phyloP scores from a whole-genome alignment of 2,113 vertebrate species.

The Dendrocopos noguchii region DNA sequence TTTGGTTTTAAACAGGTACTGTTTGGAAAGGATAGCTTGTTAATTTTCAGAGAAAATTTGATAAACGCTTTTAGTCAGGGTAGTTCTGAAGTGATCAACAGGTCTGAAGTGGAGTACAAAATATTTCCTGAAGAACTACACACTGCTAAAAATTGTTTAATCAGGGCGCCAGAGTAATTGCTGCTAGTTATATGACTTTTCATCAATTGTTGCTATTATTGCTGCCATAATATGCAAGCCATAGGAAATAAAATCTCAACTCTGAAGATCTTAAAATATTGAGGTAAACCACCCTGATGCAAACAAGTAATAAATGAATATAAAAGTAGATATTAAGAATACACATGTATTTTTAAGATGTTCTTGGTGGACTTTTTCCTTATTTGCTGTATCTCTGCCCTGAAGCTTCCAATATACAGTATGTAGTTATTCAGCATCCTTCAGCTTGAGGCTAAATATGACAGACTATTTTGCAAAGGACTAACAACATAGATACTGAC shows the following conservation, averaged over 20 bases:
- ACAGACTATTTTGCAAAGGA: neutral
- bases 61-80: neutral
- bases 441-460: neutral
- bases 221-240: neutral
- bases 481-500: neutral
- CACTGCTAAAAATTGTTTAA: neutral
- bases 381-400: neutral
- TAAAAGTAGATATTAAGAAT: neutral
- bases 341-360: neutral
- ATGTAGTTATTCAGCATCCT: neutral
- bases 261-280: neutral
- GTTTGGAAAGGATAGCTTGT: neutral
- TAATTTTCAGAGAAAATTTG: neutral
- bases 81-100: neutral
- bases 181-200: neutral
- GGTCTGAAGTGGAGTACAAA: neutral
- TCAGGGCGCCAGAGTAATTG: neutral
- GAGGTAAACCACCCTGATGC: neutral
- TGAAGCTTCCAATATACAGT: neutral
- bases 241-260: neutral
- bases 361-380: neutral
- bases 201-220: neutral
- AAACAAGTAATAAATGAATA: neutral
- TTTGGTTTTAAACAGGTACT: neutral
- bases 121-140: neutral